phyloP scores from a whole-genome alignment of 2,797 vertebrate genomes.

The Amblyopsis hoosieri region DNA sequence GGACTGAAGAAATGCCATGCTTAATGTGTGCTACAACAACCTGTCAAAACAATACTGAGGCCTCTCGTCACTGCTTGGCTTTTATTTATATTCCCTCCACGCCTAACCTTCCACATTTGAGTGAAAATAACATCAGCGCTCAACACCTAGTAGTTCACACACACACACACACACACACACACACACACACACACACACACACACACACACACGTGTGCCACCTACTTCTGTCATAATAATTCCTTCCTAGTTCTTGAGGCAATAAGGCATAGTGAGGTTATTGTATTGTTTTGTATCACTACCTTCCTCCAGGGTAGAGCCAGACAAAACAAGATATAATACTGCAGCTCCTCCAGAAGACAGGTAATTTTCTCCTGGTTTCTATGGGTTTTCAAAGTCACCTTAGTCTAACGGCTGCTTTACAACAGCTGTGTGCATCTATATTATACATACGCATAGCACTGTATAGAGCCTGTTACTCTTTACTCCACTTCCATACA shows the following conservation, averaged over 20 bases:
- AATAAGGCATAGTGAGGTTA: slow-evolving; percentile 44
- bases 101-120: too few relatives aligned
- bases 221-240: slow-evolving; percentile 14
- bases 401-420: slow-evolving; percentile 54
- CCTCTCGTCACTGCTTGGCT: slow-evolving; percentile 17
- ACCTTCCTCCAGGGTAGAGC: slow-evolving; percentile 47
- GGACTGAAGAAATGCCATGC: too few relatives aligned
- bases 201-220: background rate
- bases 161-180: too few relatives aligned
- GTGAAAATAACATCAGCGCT: slow-evolving; percentile 2
- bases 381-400: slow-evolving; percentile 50
- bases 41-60: too few relatives aligned
- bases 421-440: too few relatives aligned
- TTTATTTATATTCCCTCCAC: slow-evolving; percentile 20
- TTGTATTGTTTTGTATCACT: slow-evolving; percentile 63
- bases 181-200: background rate
- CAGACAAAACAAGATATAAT: slow-evolving; percentile 32
- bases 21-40: too few relatives aligned
- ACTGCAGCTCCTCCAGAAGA: slow-evolving; percentile 40
- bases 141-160: slow-evolving; percentile 7
- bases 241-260: slow-evolving; percentile 34
- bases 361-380: slow-evolving; percentile 46
- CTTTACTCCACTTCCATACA: too few relatives aligned
- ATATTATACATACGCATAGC: too few relatives aligned
- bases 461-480: too few relatives aligned